phyloP scores from a whole-genome alignment of 92 coral and sea anemone genomes.

The Epizoanthus stellaris region DNA sequence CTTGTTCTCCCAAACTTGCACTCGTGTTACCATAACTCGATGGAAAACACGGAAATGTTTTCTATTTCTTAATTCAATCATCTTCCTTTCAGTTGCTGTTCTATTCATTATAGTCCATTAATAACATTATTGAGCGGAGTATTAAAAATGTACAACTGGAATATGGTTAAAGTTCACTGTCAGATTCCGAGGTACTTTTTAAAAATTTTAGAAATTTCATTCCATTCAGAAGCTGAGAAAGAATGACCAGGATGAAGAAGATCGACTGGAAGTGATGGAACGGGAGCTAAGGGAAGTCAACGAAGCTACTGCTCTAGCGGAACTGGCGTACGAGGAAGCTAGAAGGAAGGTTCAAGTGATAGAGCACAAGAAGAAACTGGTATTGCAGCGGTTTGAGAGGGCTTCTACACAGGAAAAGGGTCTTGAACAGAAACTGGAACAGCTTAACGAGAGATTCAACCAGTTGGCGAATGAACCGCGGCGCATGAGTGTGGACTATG shows the following conservation, averaged over 20 bases:
- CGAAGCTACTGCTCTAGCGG: neutral
- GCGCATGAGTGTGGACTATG: conserved; percentile 20
- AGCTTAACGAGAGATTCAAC: conserved; percentile 1
- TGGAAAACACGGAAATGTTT: too few relatives aligned
- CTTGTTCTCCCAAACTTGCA: too few relatives aligned
- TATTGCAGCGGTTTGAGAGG: neutral
- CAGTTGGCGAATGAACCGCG: conserved; percentile 23
- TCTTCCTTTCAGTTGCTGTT: too few relatives aligned
- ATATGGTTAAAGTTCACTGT: too few relatives aligned
- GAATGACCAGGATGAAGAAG: neutral
- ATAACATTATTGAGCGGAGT: too few relatives aligned
- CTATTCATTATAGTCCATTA: too few relatives aligned
- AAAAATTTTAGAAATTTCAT: neutral
- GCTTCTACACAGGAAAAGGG: conserved; percentile 17
- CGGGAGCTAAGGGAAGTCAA: conserved; percentile 2
- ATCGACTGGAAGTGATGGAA: conserved; percentile 12
- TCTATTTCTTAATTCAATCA: too few relatives aligned
- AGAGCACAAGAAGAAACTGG: conserved; percentile 18
- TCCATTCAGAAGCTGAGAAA: neutral
- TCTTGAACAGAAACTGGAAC: conserved; percentile 14
- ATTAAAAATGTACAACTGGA: too few relatives aligned
- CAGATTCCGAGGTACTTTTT: too few relatives aligned
- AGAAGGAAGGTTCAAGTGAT: conserved; percentile 25
- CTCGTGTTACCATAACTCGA: too few relatives aligned
- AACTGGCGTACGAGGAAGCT: conserved; percentile 26